phyloP scores from a whole-genome alignment of 1,140 invertebrate species.

The Conopomorpha cramerella region DNA sequence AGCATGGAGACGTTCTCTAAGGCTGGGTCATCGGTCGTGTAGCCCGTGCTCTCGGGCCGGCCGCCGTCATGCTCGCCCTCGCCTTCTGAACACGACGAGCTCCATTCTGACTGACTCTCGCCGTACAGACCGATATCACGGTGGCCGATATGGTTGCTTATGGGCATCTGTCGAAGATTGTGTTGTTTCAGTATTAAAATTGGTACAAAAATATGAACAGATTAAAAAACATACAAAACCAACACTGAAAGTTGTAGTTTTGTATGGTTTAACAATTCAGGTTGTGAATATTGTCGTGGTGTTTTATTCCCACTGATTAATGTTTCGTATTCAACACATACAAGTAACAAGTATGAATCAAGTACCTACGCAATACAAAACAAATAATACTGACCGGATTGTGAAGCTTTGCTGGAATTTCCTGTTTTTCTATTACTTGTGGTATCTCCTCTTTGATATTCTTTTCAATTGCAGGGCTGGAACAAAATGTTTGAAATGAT shows the following conservation, averaged over 20 bases:
- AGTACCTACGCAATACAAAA: too few relatives aligned
- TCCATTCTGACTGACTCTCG: conserved; percentile 80
- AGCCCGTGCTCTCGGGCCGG: conserved; percentile 76
- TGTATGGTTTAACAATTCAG: too few relatives aligned
- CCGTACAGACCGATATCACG: conserved; percentile 50
- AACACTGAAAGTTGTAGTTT: too few relatives aligned
- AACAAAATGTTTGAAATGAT: too few relatives aligned
- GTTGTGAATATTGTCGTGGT: too few relatives aligned
- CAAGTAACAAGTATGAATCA: too few relatives aligned
- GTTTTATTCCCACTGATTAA: too few relatives aligned
- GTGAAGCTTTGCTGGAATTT: conserved; percentile 35
- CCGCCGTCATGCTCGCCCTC: conserved; percentile 55
- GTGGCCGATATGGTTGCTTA: conserved; percentile 48
- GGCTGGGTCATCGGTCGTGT: conserved; percentile 81
- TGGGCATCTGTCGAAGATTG: conserved; percentile 16
- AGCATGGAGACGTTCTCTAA: conserved; percentile 82
- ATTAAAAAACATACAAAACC: too few relatives aligned
- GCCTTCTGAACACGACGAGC: conserved; percentile 59
- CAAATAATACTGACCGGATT: conserved; percentile 42
- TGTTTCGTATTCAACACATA: too few relatives aligned
- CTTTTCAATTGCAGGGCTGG: conserved; percentile 31
- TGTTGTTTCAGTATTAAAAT: neutral
- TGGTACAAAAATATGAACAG: too few relatives aligned
- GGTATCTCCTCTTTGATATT: conserved; percentile 25
- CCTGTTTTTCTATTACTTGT: conserved; percentile 32